Evolutionary conservation across 2,113 vertebrate genomes (phyloP).

Genomic region (Neofelis nebulosa): DNA sequence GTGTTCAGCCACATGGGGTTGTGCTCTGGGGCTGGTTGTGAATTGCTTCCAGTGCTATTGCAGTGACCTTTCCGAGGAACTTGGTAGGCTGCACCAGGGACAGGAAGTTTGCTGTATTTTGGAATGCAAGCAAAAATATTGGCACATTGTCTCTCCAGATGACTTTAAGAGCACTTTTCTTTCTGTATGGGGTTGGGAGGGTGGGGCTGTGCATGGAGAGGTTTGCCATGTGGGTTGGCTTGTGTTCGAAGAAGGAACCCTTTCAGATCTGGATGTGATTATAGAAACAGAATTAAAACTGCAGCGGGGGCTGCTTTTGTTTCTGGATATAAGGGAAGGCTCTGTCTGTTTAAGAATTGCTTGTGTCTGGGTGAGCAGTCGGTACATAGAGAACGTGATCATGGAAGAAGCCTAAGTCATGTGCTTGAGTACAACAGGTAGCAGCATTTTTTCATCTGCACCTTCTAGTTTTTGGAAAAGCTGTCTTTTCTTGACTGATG

Average conservation of each 20-base stretch:
- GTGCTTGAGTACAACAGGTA: background rate
- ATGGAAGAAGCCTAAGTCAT: background rate
- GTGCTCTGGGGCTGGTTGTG: conserved; percentile 54
- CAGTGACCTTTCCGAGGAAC: conserved; percentile 67
- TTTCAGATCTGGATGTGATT: conserved; percentile 76
- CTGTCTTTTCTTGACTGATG: background rate
- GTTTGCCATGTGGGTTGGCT: conserved; percentile 77
- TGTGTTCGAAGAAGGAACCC: conserved; percentile 78
- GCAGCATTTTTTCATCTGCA: background rate
- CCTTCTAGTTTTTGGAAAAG: background rate
- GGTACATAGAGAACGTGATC: background rate
- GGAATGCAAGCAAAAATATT: conserved; percentile 79
- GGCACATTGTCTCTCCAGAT: conserved; percentile 76
- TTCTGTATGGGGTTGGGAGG: conserved; percentile 65
- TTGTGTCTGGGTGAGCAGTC: conserved; percentile 37
- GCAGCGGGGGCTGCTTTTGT: conserved; percentile 46
- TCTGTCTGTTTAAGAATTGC: conserved; percentile 25
- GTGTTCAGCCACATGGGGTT: background rate
- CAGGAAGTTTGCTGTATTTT: conserved; percentile 81
- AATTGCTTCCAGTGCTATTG: conserved; percentile 29
- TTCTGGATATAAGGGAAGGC: conserved; percentile 39
- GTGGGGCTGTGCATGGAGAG: conserved; percentile 75
- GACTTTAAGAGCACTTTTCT: conserved; percentile 57
- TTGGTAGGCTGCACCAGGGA: conserved; percentile 50
- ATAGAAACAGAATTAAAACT: conserved; percentile 59